phyloP scores from a whole-genome alignment of 2,113 vertebrate species.

The Lamprotornis superbus region DNA sequence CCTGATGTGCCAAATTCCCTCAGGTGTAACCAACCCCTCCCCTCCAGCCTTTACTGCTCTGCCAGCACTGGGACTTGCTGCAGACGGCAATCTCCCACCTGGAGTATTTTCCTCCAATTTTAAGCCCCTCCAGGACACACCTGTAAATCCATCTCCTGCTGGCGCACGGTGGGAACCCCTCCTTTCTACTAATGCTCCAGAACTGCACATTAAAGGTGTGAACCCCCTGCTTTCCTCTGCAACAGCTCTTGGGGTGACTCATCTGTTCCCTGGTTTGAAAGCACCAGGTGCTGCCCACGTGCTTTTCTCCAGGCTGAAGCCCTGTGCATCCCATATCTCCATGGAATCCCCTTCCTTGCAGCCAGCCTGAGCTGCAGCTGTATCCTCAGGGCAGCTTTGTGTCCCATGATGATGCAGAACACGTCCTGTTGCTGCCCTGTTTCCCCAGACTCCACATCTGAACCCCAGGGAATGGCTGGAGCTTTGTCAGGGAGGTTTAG shows the following conservation, averaged over 20 bases:
- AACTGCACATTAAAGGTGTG: not conserved
- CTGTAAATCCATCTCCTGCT: not conserved
- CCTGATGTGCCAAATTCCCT: accelerated
- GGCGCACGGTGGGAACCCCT: not conserved
- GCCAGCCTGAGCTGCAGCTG: not conserved
- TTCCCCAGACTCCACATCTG: not conserved
- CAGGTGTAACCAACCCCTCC: not conserved
- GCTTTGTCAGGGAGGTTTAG: no score
- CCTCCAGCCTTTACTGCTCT: not conserved
- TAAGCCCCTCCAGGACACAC: not conserved
- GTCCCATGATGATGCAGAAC: not conserved
- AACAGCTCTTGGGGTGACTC: not conserved
- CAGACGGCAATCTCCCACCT: not conserved
- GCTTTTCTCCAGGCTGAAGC: not conserved
- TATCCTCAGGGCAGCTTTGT: not conserved
- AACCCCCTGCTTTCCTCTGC: not conserved
- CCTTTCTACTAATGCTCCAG: not conserved
- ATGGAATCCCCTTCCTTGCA: accelerated
- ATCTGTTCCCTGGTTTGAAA: not conserved
- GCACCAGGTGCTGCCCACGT: not conserved
- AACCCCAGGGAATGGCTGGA: accelerated
- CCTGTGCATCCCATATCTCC: not conserved
- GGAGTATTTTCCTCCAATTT: not conserved
- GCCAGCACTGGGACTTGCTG: not conserved
- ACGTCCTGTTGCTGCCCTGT: not conserved